Percentiles rank a stretch among this genome's conserved stretches.
These are phyloP conservation scores for Saguinus imperator DNA, from an alignment of 2,113 vertebrate genomes.

Conservation along the genomic window DNA sequence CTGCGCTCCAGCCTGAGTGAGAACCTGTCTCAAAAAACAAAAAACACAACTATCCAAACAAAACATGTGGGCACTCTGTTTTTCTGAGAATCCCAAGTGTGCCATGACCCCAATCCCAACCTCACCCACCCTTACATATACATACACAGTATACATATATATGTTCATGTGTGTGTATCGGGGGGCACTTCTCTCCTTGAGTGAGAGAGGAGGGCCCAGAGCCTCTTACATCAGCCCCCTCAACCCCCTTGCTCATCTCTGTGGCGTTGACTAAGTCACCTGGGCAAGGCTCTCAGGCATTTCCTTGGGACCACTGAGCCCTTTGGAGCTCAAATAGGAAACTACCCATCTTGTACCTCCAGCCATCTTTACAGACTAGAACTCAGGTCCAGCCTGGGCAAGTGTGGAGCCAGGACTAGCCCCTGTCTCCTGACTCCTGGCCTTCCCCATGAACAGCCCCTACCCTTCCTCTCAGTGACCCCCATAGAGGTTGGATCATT, in stretches of 20 bases:
- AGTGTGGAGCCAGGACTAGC: background rate
- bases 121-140: background rate
- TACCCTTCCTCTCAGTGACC: background rate
- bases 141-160: background rate
- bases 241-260: background rate
- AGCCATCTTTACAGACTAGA: background rate
- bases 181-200: background rate
- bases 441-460: background rate
- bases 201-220: background rate
- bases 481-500: background rate
- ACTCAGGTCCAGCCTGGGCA: background rate
- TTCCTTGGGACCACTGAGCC: background rate
- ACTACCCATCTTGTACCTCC: background rate
- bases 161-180: background rate
- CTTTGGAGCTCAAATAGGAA: background rate
- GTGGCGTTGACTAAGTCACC: background rate
- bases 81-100: conserved; percentile 25
- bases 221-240: rapidly evolving
- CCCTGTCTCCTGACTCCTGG: background rate
- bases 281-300: background rate
- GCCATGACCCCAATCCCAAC: background rate
- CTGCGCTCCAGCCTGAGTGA: too few relatives aligned
- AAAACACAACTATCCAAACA: too few relatives aligned
- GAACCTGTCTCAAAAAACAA: too few relatives aligned
- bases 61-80: background rate